Percentiles rank a stretch among this genome's conserved stretches.
Evolutionary conservation across 2,888 invertebrate species (phyloP).

Genomic region (Lasioglossum figueresi): DNA sequence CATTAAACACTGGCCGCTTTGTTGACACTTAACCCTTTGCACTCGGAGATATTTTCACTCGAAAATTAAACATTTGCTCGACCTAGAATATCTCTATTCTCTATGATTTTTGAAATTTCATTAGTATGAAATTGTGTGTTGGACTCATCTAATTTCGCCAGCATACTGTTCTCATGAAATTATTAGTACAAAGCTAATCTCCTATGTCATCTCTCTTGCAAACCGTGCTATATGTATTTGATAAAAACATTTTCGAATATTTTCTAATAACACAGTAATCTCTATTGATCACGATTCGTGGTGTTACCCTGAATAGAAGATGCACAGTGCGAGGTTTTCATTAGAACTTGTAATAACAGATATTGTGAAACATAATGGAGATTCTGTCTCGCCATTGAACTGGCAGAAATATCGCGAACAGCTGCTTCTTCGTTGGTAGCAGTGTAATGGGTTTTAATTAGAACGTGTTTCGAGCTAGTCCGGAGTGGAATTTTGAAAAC

Average conservation of each 20-base stretch:
- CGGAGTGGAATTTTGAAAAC: neutral
- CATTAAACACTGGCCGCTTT: conserved; percentile 30
- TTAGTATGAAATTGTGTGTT: too few species aligned
- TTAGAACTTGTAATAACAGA: neutral
- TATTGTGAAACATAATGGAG: neutral
- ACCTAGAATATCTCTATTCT: too few species aligned
- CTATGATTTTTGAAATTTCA: too few species aligned
- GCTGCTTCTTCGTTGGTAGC: neutral
- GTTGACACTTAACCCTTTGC: neutral
- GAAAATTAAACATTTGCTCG: too few species aligned
- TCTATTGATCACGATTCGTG: too few species aligned
- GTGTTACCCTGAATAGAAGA: too few species aligned
- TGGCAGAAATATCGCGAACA: neutral
- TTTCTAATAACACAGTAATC: too few species aligned
- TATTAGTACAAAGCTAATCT: too few species aligned
- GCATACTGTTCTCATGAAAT: neutral
- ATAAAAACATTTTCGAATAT: too few species aligned
- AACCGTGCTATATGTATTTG: too few species aligned
- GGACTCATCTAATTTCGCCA: neutral
- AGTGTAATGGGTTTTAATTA: neutral
- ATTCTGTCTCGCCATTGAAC: neutral
- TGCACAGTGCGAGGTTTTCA: neutral
- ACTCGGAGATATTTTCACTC: too few species aligned
- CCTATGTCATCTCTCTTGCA: too few species aligned
- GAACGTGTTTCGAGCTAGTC: neutral